Evolutionary conservation across 2,888 invertebrate species (phyloP).

Genomic region (Cenopis cana): DNA sequence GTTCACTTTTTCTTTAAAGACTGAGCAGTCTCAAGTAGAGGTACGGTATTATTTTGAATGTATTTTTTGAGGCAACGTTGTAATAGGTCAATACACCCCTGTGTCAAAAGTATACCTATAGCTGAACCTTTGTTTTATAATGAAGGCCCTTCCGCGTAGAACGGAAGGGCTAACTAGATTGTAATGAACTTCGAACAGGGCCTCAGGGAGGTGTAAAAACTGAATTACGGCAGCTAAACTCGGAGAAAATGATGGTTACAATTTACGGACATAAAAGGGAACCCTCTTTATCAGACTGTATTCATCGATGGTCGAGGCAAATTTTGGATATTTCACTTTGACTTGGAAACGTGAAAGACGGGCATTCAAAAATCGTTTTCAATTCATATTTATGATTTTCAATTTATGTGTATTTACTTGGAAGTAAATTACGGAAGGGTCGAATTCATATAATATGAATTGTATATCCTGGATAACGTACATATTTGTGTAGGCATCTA

Average conservation of each 20-base stretch:
- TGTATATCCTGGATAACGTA: background rate
- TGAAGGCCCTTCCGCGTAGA: slow-evolving; percentile 49
- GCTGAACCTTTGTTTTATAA: slow-evolving; percentile 29
- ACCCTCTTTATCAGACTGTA: slow-evolving; percentile 24
- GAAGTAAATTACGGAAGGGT: background rate
- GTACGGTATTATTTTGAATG: too few relatives aligned
- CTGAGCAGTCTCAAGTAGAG: too few relatives aligned
- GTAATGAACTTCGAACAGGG: slow-evolving; percentile 55
- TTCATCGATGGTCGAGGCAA: slow-evolving; percentile 1
- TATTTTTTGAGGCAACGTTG: background rate
- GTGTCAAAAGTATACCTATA: too few relatives aligned
- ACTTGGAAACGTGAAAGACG: slow-evolving; percentile 12
- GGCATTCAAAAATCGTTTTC: slow-evolving; percentile 20
- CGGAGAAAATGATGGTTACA: slow-evolving; percentile 42
- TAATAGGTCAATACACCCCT: too few relatives aligned
- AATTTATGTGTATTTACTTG: background rate
- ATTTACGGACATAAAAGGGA: slow-evolving; percentile 41
- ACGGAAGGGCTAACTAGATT: slow-evolving; percentile 48
- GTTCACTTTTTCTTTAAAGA: too few relatives aligned
- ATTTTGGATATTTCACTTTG: slow-evolving; percentile 17
- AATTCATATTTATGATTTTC: slow-evolving; percentile 9
- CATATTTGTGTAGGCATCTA: background rate
- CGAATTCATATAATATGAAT: background rate
- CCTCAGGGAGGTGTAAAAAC: slow-evolving; percentile 52
- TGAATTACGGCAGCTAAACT: slow-evolving; percentile 49